Base-by-base conservation (phyloP, 2,888 invertebrate species). In the Gryllus longicercus region DNA sequence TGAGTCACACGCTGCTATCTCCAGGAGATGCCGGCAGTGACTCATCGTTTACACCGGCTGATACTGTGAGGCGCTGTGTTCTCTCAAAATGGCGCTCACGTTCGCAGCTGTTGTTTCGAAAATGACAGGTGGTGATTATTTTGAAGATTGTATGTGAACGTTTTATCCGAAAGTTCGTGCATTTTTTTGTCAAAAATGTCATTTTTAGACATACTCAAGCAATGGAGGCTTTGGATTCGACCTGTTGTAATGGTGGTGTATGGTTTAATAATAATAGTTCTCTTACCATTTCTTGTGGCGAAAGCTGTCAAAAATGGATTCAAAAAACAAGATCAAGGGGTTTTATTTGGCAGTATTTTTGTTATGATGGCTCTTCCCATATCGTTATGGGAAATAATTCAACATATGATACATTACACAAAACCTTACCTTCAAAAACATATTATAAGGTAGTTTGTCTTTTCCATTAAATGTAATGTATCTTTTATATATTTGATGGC, bases 331-430 rank as follows among this genome's bases (percentile, higher is more conserved):
- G 94, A 95, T 85, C 94, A 95, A 87, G 94, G 94, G 84, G 91
- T 93, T 80, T 89, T 97, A 83, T 92, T 97, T 81, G 97, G 94
- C 12, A 97, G 97, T 8, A 91, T 96, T n/a, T 98, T 98, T 88
- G 97, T 96, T 38, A 90, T 96, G 83, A 89, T 97, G 81, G 95
- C 97, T 0, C 89, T 98, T 78, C 98, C 98, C 1, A 94, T 98
- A 82, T 96, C 97, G 76, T 91, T 98, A 84, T 98, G 96, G 94
- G 96, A 97, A 88, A 98, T 98, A 84, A 93, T 95, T 77, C 96
- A 97, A 87, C 98, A 98, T 88, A 92, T 97, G 86, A 93, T 97
- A 80, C 94, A 97, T 87, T 98, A 96, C 85, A 96, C 95, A 0
- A 95, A 96, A 85, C 97, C 98, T 21, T 93, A 92, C 84, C 88